Conservation (phyloP, 2,113 vertebrate genomes). For the Gambusia affinis region DNA sequence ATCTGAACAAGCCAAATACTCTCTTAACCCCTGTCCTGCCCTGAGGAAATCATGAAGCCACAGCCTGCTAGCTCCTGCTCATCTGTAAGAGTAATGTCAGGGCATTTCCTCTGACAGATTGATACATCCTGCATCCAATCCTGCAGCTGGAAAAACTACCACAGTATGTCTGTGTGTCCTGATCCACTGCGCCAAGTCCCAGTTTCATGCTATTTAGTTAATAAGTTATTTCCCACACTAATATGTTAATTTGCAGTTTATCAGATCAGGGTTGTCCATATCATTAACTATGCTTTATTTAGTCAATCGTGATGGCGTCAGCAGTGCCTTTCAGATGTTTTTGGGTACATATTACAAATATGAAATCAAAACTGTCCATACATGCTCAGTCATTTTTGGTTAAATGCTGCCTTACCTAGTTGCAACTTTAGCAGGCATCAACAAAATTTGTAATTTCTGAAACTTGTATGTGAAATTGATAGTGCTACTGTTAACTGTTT, state of each 20-base stretch:
- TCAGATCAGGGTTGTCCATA: background rate
- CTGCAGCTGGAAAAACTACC: background rate
- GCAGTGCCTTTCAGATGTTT: no score
- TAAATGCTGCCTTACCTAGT: no score
- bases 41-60: background rate
- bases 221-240: background rate
- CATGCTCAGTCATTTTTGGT: no score
- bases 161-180: background rate
- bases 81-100: background rate
- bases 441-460: background rate
- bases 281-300: background rate
- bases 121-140: background rate
- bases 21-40: background rate
- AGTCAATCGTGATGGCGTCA: no score
- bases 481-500: fast-evolving
- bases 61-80: background rate
- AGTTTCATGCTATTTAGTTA: background rate
- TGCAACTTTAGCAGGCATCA: background rate
- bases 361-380: no score
- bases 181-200: background rate
- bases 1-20: background rate
- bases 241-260: background rate
- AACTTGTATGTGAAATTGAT: background rate
- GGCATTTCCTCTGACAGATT: background rate
- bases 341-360: no score